These are phyloP conservation scores for Hyposmocoma kahamanoa DNA, from an alignment of 1,140 invertebrate species.

Conservation along the genomic window DNA sequence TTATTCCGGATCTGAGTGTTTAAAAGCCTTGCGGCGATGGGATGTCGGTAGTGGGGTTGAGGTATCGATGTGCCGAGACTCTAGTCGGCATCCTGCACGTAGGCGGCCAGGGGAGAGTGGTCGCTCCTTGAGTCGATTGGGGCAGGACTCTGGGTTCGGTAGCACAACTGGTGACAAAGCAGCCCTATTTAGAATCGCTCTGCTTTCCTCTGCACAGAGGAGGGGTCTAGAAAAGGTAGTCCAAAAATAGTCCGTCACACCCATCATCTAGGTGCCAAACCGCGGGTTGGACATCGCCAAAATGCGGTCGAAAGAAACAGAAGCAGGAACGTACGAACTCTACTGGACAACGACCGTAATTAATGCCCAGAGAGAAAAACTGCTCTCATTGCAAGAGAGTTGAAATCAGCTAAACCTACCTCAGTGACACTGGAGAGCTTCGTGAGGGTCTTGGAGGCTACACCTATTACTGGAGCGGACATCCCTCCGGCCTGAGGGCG, in stretches of 20 bases:
- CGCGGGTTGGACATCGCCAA: constrained; percentile 14
- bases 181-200: constrained; percentile 14
- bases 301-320: constrained; percentile 13
- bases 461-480: constrained; percentile 20
- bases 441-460: constrained; percentile 16
- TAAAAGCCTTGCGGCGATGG: constrained; percentile 10
- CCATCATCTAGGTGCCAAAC: constrained; percentile 9
- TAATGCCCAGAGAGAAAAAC: constrained; percentile 22
- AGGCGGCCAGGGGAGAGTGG: background rate
- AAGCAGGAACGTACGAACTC: constrained; percentile 17
- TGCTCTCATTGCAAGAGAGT: constrained; percentile 20
- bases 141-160: background rate
- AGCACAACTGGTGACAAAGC: background rate
- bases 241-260: constrained; percentile 20
- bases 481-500: constrained; percentile 5
- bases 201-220: constrained; percentile 21
- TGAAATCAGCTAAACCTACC: constrained; percentile 22
- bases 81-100: constrained; percentile 6
- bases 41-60: background rate
- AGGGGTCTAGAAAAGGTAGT: constrained; percentile 28
- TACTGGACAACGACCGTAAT: constrained; percentile 13
- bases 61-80: background rate
- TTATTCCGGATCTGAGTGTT: background rate
- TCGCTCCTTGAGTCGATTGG: background rate
- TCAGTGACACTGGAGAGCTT: constrained; percentile 14